Base-by-base conservation (phyloP, 1,140 invertebrate species). In the Brachionus sp. region DNA sequence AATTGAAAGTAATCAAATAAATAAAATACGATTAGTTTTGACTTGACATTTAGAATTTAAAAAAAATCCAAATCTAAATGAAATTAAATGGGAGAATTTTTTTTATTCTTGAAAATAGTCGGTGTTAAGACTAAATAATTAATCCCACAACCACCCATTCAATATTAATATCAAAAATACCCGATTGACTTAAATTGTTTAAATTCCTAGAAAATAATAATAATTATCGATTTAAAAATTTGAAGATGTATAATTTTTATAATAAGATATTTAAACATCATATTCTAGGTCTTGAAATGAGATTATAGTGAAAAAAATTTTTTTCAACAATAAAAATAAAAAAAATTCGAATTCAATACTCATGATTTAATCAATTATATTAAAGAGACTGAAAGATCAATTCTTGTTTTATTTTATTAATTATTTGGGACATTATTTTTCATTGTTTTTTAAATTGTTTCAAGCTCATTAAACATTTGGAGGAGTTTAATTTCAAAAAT, bases 381-480 rank as follows among this genome's bases (percentile, higher is more conserved):
- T 23, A 37, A 33, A 66, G n/a, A 33, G 33, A 66, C 25, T 33
- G 33, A 35, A 66, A 70, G 16, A 70, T 37, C 66, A 39, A 70
- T 70, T 39, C 33, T 66, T 25, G 25, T 68, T 35, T 35, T n/a
- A n/a, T 68, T 39, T 16, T 57, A 3, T 16, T 70, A 70, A 70
- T 70, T 70, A 70, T 70, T 70, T 37, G 35, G 66, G 66, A 70
- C 66, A 39, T 66, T 37, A 64, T 25, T 64, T 62, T 68, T 29
- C 13, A 33, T 68, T 68, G 64, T 70, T 70, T 70, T 70, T 70
- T 33, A 29, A 39, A 39, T 70, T 37, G 16, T 39, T 70, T 70
- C 66, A 39, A 70, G 66, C 66, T 70, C 66, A 70, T 70, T 70
- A 37, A 39, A 10, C 35, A 37, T 70, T 70, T 39, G 29, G 33